Conservation (phyloP, 2,113 vertebrate species). For the Lasiurus cinereus region DNA sequence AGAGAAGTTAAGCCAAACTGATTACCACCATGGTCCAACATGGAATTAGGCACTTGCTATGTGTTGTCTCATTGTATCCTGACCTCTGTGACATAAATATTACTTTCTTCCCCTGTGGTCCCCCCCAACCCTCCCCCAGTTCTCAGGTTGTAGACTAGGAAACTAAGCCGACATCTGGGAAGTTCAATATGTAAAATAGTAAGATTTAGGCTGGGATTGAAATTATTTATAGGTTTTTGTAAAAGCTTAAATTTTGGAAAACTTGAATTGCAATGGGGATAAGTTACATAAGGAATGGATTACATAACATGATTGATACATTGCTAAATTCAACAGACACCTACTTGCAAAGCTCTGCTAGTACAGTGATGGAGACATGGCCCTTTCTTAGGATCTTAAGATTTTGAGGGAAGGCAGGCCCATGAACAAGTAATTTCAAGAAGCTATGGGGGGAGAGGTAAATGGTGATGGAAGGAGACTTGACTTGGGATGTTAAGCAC, state of each 20-base stretch:
- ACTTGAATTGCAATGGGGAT: neutral
- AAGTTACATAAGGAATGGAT: neutral
- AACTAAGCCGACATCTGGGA: neutral
- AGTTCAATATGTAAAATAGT: neutral
- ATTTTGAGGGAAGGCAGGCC: neutral
- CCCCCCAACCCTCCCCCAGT: rapidly evolving
- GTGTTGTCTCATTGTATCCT: neutral
- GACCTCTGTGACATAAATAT: neutral
- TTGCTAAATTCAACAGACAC: neutral
- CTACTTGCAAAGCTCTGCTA: neutral
- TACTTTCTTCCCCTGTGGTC: neutral
- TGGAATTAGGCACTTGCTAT: neutral
- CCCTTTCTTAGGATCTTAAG: neutral
- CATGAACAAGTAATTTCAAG: neutral
- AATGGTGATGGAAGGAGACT: neutral
- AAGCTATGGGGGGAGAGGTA: neutral
- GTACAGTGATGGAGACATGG: neutral
- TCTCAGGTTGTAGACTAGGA: neutral
- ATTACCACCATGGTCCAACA: neutral
- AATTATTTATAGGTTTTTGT: neutral
- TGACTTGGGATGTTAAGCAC: neutral
- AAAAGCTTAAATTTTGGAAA: slow-evolving; percentile 31
- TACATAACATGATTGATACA: neutral
- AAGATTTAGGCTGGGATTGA: neutral
- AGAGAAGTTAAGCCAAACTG: neutral